Evolutionary conservation across 2,113 vertebrate species (phyloP).

Genomic region (Lampris megalopsis): DNA sequence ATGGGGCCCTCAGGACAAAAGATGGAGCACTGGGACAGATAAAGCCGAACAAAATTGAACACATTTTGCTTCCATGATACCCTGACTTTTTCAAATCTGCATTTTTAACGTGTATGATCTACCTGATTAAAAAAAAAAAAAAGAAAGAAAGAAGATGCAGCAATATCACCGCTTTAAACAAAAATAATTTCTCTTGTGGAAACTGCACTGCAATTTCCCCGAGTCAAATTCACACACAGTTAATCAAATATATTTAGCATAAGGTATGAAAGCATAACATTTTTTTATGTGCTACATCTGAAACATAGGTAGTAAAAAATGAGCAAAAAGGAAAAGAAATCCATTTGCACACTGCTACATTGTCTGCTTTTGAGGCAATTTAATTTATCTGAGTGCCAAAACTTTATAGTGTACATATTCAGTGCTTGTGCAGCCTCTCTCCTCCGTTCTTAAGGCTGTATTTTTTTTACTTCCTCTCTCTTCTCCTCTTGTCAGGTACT

Average conservation of each 20-base stretch:
- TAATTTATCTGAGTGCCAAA: conserved; percentile 89
- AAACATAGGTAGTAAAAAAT: conserved; percentile 96
- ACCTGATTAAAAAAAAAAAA: conserved; percentile 71
- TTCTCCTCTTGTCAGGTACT: conserved; percentile 83
- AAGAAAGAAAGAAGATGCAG: no score
- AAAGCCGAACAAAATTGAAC: conserved; percentile 66
- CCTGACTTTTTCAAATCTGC: conserved; percentile 75
- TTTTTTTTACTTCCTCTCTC: conserved; percentile 66
- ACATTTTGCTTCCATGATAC: conserved; percentile 65
- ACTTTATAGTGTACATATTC: conserved; percentile 93
- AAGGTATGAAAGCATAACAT: conserved; percentile 75
- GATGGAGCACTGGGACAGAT: conserved; percentile 58
- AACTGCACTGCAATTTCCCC: conserved; percentile 88
- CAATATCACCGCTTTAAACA: conserved; percentile 65
- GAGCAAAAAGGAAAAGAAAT: conserved; percentile 89
- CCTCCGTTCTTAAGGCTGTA: conserved; percentile 80
- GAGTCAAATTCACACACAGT: conserved; percentile 82
- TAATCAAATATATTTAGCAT: conserved; percentile 67
- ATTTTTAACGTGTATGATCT: conserved; percentile 72
- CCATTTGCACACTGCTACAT: conserved; percentile 99
- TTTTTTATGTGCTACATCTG: conserved; percentile 94
- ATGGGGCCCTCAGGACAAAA: conserved; percentile 48
- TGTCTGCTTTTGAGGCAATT: conserved; percentile 94
- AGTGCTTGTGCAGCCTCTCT: conserved; percentile 91
- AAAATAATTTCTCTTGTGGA: conserved; percentile 72